Conservation (phyloP, 2,797 vertebrate species). For the Pseudochirops cupreus region DNA sequence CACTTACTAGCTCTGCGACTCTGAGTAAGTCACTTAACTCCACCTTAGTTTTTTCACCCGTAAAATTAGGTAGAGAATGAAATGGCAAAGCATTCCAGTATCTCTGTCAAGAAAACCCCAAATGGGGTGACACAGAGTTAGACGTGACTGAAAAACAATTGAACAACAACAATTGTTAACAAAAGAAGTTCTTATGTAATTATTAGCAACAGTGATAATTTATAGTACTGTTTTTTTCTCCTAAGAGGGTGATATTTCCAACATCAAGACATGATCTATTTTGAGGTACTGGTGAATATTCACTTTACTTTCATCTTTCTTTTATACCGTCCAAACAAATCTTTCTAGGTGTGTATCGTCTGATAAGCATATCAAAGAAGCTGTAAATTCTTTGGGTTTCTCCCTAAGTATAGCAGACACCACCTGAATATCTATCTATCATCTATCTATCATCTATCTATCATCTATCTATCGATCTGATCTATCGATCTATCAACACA, state of each 20-base stretch:
- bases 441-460: too few relatives aligned
- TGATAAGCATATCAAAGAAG: not conserved
- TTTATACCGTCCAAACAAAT: not conserved
- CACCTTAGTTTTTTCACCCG: not conserved
- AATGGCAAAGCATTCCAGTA: not conserved
- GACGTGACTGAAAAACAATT: not conserved
- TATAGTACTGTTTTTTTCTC: not conserved
- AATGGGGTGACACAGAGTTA: not conserved
- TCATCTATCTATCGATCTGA: too few relatives aligned
- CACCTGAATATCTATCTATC: not conserved
- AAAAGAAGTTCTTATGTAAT: not conserved
- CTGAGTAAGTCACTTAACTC: not conserved
- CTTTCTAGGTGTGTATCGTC: not conserved
- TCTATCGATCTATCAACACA: too few relatives aligned
- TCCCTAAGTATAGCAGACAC: not conserved
- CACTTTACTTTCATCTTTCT: not conserved
- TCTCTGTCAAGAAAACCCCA: not conserved
- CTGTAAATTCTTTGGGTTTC: not conserved
- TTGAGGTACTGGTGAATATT: not conserved
- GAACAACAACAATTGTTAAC: not conserved
- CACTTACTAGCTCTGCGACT: not conserved
- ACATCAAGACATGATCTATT: not conserved
- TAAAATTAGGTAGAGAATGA: not conserved
- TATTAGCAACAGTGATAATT: not conserved
- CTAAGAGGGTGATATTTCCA: not conserved